phyloP scores from a whole-genome alignment of 1,140 invertebrate genomes.

The Aphis craccivora region DNA sequence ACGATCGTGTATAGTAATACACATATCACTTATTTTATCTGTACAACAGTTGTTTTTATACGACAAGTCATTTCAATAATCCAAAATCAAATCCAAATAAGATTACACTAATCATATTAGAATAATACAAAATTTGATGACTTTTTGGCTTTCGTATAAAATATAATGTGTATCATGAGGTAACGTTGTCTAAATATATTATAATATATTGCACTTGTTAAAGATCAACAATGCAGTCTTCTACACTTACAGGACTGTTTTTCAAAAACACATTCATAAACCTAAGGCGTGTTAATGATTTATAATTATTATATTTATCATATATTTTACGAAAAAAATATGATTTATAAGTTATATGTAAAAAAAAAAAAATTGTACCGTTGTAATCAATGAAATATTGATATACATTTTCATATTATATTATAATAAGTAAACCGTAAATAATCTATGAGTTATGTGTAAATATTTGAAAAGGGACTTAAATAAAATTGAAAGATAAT shows the following conservation, averaged over 20 bases:
- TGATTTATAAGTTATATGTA: background rate
- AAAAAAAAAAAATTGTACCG: background rate
- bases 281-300: background rate
- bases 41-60: background rate
- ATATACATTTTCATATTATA: background rate
- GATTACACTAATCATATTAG: background rate
- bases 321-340: background rate
- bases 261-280: background rate
- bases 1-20: background rate
- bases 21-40: background rate
- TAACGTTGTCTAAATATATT: background rate
- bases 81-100: background rate
- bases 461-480: background rate
- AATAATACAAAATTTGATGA: background rate
- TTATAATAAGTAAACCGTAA: background rate
- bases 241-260: background rate
- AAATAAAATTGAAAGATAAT: background rate
- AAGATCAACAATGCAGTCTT: background rate
- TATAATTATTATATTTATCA: background rate
- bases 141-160: background rate
- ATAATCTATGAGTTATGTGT: background rate
- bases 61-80: background rate
- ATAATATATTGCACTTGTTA: background rate
- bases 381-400: background rate
- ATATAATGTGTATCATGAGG: background rate